Evolutionary conservation across 1,140 invertebrate species (phyloP).

Genomic region (Neuroterus valhalla): DNA sequence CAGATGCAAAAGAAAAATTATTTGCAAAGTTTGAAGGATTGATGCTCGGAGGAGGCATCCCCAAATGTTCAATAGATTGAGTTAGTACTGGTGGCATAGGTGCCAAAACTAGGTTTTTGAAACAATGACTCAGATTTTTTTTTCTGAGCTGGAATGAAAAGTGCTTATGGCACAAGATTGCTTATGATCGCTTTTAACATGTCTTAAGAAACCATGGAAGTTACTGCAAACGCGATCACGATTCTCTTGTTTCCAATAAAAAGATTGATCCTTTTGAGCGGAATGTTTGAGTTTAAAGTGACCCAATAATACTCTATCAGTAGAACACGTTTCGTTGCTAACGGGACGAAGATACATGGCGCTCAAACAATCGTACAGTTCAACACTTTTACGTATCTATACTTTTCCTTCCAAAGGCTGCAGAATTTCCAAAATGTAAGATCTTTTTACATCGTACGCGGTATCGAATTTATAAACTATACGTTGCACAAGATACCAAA

Average conservation of each 20-base stretch:
- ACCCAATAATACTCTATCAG: not conserved
- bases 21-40: slow-evolving; percentile 5
- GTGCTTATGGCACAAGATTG: not conserved
- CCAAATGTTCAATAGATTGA: not conserved
- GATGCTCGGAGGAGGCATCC: not conserved
- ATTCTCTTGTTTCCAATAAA: not conserved
- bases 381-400: not conserved
- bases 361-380: not conserved
- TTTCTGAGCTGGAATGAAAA: not conserved
- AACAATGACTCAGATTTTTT: not conserved
- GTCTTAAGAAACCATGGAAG: not conserved
- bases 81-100: not conserved
- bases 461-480: slow-evolving; percentile 34
- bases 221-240: slow-evolving; percentile 11
- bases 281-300: slow-evolving; percentile 5
- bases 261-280: not conserved
- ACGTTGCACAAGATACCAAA: slow-evolving; percentile 35
- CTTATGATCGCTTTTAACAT: slow-evolving; percentile 1
- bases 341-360: not conserved
- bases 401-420: not conserved
- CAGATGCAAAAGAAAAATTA: not conserved
- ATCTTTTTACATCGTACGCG: slow-evolving; percentile 26
- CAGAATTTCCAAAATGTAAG: slow-evolving; percentile 30
- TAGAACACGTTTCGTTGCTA: not conserved
- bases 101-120: not conserved